Percentiles rank a stretch among this genome's conserved stretches.
Conservation (phyloP, 2,888 invertebrate species). For the Macaria notata region DNA sequence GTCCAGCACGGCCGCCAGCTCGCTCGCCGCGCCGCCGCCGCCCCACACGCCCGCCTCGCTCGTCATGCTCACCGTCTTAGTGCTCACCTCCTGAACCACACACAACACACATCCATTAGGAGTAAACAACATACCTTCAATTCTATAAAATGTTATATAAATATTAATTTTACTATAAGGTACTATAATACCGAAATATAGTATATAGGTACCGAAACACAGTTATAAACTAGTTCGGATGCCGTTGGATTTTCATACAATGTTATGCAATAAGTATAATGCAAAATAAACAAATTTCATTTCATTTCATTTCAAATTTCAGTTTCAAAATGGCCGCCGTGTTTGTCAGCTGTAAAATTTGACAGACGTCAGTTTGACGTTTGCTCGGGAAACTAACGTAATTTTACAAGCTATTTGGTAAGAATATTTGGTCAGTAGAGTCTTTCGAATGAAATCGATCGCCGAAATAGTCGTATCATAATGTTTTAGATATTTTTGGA, state of each 20-base stretch:
- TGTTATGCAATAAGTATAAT: too few species aligned
- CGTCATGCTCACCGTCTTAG: slow-evolving; percentile 83
- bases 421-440: not conserved
- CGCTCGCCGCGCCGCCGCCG: slow-evolving; percentile 44
- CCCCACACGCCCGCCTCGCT: slow-evolving; percentile 34
- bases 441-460: not conserved
- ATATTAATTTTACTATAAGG: too few species aligned
- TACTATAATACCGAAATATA: too few species aligned
- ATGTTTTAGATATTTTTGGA: not conserved
- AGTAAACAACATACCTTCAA: too few species aligned
- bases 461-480: not conserved
- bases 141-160: too few species aligned
- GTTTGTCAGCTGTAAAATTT: slow-evolving; percentile 35
- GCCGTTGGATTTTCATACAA: too few species aligned
- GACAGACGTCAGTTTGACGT: not conserved
- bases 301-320: too few species aligned
- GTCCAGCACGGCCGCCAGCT: slow-evolving; percentile 81
- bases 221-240: too few species aligned
- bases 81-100: slow-evolving; percentile 86
- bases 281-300: too few species aligned
- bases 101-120: not conserved
- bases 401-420: too few species aligned
- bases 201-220: too few species aligned
- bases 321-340: slow-evolving; percentile 22
- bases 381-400: too few species aligned